Conservation (phyloP, 2,888 invertebrate species). For the Oscheius sp. region DNA sequence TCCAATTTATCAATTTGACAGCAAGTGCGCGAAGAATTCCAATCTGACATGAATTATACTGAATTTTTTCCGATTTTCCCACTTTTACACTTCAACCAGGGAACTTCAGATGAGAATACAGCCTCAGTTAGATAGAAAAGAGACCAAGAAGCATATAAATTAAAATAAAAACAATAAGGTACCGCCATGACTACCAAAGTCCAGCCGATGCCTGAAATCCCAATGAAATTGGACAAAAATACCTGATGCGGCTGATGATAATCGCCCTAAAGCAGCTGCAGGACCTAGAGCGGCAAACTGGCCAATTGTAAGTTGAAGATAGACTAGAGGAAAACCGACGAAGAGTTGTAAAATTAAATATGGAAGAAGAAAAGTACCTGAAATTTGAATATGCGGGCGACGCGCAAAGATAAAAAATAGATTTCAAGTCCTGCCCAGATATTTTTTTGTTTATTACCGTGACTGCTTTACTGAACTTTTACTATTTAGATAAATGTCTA, state of each 20-base stretch:
- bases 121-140: conserved; percentile 67
- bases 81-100: conserved; percentile 59
- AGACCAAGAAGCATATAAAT: conserved; percentile 64
- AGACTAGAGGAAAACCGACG: conserved; percentile 68
- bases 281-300: conserved; percentile 65
- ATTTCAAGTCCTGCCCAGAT: too few species aligned
- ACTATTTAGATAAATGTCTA: too few species aligned
- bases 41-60: conserved; percentile 41
- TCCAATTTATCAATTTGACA: conserved; percentile 56
- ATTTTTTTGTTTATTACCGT: too few species aligned
- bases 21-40: conserved; percentile 58
- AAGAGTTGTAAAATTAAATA: conserved; percentile 62
- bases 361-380: conserved; percentile 66
- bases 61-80: conserved; percentile 31
- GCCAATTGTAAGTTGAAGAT: conserved; percentile 64
- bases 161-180: conserved; percentile 68
- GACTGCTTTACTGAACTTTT: too few species aligned
- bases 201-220: conserved; percentile 66
- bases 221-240: conserved; percentile 2
- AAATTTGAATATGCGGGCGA: too few species aligned
- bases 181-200: conserved; percentile 65
- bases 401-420: not conserved
- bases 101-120: conserved; percentile 42
- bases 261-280: conserved; percentile 59
- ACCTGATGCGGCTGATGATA: conserved; percentile 67